Evolutionary conservation across 1,140 invertebrate genomes (phyloP), one percentile per base, ranked within the genome.

Genomic region (Himalopsyche phryganea): DNA sequence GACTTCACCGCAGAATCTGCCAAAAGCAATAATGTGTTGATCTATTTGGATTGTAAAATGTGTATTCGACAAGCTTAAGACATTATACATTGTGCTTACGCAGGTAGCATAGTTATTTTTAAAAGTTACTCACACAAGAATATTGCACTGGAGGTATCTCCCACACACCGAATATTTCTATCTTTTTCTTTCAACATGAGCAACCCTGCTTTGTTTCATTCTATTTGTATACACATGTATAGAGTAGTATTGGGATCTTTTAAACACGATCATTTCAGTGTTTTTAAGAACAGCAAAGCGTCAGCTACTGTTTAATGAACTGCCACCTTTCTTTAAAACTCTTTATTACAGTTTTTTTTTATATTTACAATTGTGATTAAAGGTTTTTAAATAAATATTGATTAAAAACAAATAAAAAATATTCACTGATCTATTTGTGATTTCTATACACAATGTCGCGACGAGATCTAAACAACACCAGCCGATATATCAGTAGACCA

Each of bases 41-140:
- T 28, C 23, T 28, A 28, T 28, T 28, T 28, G 23, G 23, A 28
- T 28, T 28, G 23, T 28, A 28, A 28, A 9, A 5, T 9, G 23
- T 28, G 23, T 28, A 9, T 28, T 28, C 23, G 23, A 28, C 23
- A 28, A 28, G 23, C 23, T 28, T 28, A 28, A 3, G 9, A 28
- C n/a, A 9, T n/a, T 40, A 13, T 40, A 40, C 15, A 15, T 40
- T n/a, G 23, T 28, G 23, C 23, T 11, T 45, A 19, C 18, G 42
- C 42, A 45, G 42, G 42, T 45, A 20, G 17, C 13, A n/a, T 28
- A 20, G 42, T 45, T 45, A 45, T 45, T 45, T 45, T 45, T 11
- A 45, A 20, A 2, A 11, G 9, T 19, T 45, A 17, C 42, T 45
- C n/a, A 45, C 42, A 17, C 18, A 4, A n/a, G 42, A 45, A 10